Conservation (phyloP, 92 coral and sea anemone species). For the Palythoa caribaeorum region DNA sequence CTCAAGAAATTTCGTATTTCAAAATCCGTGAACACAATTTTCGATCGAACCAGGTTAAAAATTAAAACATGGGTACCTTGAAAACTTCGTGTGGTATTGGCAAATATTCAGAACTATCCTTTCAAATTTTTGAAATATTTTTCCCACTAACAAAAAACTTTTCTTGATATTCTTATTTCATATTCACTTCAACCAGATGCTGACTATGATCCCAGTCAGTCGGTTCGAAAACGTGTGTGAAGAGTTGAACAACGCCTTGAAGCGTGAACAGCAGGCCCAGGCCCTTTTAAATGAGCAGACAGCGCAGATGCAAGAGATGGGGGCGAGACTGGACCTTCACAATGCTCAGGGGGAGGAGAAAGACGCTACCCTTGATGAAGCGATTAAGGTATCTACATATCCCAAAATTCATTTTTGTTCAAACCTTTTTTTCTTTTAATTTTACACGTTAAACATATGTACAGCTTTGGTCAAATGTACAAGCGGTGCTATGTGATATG, state of each 20-base stretch:
- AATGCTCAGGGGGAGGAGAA: conserved; percentile 89
- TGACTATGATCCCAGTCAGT: conserved; percentile 87
- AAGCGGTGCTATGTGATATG: too few species aligned
- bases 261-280: conserved; percentile 98
- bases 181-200: conserved; percentile 65
- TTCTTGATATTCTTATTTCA: background rate
- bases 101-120: background rate
- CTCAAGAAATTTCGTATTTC: too few species aligned
- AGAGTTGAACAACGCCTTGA: conserved; percentile 92
- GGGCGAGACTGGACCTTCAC: conserved; percentile 84
- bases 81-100: background rate
- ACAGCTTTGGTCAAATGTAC: too few species aligned
- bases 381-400: conserved; percentile 74
- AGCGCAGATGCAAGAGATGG: conserved; percentile 97
- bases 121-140: background rate
- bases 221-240: conserved; percentile 95
- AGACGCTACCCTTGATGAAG: conserved; percentile 95
- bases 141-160: too few species aligned
- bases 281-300: conserved; percentile 95
- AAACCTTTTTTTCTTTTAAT: too few species aligned
- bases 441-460: too few species aligned
- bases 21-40: too few species aligned
- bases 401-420: too few species aligned
- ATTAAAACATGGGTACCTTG: background rate
- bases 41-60: background rate